Evolutionary conservation across 2,888 invertebrate species (phyloP).

Genomic region (Oscheius myriophilus): DNA sequence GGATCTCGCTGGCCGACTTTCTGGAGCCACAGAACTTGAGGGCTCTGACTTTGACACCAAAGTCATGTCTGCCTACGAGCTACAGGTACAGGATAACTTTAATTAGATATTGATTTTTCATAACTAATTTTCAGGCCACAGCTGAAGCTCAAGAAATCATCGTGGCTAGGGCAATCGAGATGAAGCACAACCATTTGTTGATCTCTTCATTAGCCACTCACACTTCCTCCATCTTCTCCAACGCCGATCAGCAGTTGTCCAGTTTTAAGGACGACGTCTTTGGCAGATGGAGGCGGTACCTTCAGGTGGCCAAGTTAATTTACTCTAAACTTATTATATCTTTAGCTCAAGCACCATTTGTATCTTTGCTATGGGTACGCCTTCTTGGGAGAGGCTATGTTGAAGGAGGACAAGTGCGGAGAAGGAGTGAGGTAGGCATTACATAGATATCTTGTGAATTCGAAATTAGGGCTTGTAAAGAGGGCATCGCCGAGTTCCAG

Average conservation of each 20-base stretch:
- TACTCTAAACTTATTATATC: slow-evolving; percentile 37
- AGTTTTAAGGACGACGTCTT: slow-evolving; percentile 44
- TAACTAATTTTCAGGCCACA: slow-evolving; percentile 69
- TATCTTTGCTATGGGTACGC: slow-evolving; percentile 78
- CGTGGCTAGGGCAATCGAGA: slow-evolving; percentile 78
- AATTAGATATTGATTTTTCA: no score
- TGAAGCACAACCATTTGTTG: slow-evolving; percentile 77
- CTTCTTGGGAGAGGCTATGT: slow-evolving; percentile 77
- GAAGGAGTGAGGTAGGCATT: slow-evolving; percentile 75
- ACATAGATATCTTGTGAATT: neutral
- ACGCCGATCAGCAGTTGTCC: slow-evolving; percentile 70
- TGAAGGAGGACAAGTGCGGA: slow-evolving; percentile 78
- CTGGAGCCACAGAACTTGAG: slow-evolving; percentile 67
- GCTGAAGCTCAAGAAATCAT: slow-evolving; percentile 80
- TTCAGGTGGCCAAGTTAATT: slow-evolving; percentile 24
- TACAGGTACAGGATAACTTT: no score
- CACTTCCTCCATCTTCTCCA: slow-evolving; percentile 76
- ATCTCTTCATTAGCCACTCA: slow-evolving; percentile 78
- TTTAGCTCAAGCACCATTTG: slow-evolving; percentile 75
- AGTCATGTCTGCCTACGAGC: slow-evolving; percentile 76
- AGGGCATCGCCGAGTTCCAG: slow-evolving; percentile 72
- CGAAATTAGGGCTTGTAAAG: slow-evolving; percentile 73
- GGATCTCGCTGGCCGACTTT: slow-evolving; percentile 47
- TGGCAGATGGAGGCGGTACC: slow-evolving; percentile 47
- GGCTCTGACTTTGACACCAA: slow-evolving; percentile 76